Evolutionary conservation across 1,140 invertebrate species (phyloP).

Genomic region (Coboldia fuscipes): DNA sequence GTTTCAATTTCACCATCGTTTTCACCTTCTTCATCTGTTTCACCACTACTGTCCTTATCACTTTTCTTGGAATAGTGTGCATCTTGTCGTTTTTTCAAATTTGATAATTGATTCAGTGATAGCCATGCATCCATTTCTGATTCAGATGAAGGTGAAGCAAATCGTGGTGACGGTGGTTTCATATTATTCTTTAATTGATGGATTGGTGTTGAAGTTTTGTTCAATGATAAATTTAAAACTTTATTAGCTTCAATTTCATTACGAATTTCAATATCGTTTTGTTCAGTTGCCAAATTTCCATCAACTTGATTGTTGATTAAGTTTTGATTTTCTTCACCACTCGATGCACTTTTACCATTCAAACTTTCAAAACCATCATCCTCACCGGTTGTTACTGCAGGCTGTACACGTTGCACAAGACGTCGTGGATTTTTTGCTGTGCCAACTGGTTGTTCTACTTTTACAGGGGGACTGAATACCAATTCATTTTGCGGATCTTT

Average conservation of each 20-base stretch:
- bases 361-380: constrained; percentile 73
- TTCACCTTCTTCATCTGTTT: constrained; percentile 31
- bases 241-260: background rate
- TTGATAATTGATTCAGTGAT: too few species aligned
- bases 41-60: constrained; percentile 6
- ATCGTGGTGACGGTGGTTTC: too few species aligned
- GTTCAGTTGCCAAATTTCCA: too few species aligned
- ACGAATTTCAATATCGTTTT: too few species aligned
- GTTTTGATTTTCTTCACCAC: constrained; percentile 28
- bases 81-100: background rate
- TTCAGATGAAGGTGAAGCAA: too few species aligned
- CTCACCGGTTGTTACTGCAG: constrained; percentile 22
- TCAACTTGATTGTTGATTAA: background rate
- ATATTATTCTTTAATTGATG: too few species aligned
- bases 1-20: constrained; percentile 26
- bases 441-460: constrained; percentile 4
- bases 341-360: constrained; percentile 61
- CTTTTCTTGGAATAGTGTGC: constrained; percentile 2
- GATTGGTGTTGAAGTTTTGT: background rate
- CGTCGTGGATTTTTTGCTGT: constrained; percentile 7
- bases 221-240: background rate
- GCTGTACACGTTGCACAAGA: constrained; percentile 4
- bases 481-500: too few species aligned
- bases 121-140: constrained; percentile 3
- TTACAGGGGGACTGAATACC: too few species aligned